Evolutionary conservation across 2,797 vertebrate genomes (phyloP).

Genomic region (Staurois parvus): DNA sequence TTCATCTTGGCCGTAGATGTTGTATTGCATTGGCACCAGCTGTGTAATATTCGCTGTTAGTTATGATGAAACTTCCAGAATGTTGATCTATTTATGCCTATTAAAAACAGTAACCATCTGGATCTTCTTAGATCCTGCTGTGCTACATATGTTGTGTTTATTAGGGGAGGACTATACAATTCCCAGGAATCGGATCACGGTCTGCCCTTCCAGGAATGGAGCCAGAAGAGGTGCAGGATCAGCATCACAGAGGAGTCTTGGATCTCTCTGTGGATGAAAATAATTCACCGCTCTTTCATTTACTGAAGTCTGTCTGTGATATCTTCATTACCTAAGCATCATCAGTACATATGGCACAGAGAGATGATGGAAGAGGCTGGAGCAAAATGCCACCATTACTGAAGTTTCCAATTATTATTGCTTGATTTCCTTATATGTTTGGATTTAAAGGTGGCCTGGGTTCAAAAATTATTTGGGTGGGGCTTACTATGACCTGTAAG

Average conservation of each 20-base stretch:
- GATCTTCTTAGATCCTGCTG: neutral
- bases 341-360: too few species aligned
- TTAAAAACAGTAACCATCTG: conserved; percentile 15
- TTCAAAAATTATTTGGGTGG: too few species aligned
- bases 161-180: neutral
- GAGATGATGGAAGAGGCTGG: too few species aligned
- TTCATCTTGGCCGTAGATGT: neutral
- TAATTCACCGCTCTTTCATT: conserved; percentile 18
- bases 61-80: neutral
- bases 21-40: neutral
- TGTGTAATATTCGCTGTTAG: neutral
- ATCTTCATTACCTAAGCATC: too few species aligned
- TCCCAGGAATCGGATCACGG: neutral
- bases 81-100: neutral
- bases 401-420: too few species aligned
- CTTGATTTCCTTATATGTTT: too few species aligned
- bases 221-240: neutral
- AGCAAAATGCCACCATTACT: too few species aligned
- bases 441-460: too few species aligned
- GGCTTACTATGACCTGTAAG: too few species aligned
- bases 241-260: neutral
- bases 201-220: neutral
- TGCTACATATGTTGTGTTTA: neutral
- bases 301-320: neutral
- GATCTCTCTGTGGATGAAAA: neutral